These are phyloP conservation scores for Melinaea menophilus DNA, from an alignment of 2,888 invertebrate species.

Conservation along the genomic window DNA sequence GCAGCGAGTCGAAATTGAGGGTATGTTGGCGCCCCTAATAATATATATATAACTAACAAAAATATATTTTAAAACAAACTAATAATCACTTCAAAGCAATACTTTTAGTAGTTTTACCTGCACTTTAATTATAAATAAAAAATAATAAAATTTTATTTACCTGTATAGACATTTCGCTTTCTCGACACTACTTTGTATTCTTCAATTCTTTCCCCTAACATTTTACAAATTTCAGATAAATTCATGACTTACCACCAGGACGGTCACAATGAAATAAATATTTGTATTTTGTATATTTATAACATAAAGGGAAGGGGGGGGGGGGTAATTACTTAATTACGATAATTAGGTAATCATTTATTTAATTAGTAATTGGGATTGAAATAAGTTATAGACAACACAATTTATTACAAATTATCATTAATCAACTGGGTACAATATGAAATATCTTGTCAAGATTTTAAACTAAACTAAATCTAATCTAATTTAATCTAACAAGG, in stretches of 20 bases:
- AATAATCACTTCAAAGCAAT: no score
- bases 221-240: slow-evolving; percentile 27
- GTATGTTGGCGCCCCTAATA: no score
- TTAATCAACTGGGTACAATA: slow-evolving; percentile 16
- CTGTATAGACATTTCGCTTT: slow-evolving; percentile 16
- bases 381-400: slow-evolving; percentile 12
- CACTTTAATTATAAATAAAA: neutral
- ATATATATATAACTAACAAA: no score
- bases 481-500: slow-evolving; percentile 15
- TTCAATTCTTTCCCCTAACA: slow-evolving; percentile 27
- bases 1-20: no score
- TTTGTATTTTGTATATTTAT: neutral
- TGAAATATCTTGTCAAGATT: slow-evolving; percentile 23
- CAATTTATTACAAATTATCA: slow-evolving; percentile 24
- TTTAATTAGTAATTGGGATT: slow-evolving; percentile 8
- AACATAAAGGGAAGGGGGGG: neutral
- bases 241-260: slow-evolving; percentile 10
- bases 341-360: neutral
- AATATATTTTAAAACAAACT: no score
- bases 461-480: no score
- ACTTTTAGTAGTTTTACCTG: neutral
- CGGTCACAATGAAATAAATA: no score
- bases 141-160: slow-evolving; percentile 9
- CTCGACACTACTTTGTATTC: slow-evolving; percentile 14
- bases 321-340: neutral